Evolutionary conservation across 2,113 vertebrate genomes (phyloP), one percentile per base, ranked within the genome.

Genomic region (Monarcha castaneiventris): DNA sequence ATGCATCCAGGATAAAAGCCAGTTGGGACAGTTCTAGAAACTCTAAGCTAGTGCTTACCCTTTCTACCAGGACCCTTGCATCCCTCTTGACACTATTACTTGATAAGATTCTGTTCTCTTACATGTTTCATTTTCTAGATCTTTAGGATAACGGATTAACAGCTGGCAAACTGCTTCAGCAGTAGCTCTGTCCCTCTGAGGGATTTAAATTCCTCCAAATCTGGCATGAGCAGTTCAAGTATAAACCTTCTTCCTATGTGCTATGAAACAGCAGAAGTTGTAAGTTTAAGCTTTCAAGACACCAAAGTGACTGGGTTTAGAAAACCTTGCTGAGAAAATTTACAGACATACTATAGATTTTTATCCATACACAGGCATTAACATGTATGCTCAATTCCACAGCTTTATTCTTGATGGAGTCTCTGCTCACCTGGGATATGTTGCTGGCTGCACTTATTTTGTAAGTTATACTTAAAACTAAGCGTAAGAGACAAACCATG

Each of bases 361-460:
- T 93, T 93, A 78, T 94, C 93, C 95, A 84, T 79, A 87, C 20
- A 19, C 49, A 84, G 32, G 37, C 75, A 85, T 94, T 97, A 88
- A 87, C 49, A 72, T 5, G 73, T 48, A 71, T 84, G 73, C 95
- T 87, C 46, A 54, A 49, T 87, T 86, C 87, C 84, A 96, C 64
- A 93, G 94, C 63, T 83, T 72, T 68, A 37, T 41, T 84, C 87
- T 93, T 97, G 89, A 74, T 86, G 84, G 90, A 95, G 33, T 59
- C 69, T 96, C 95, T 90, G 73, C 90, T 96, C 90, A 95, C n/a
- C 74, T 92, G 96, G 94, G 72, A 95, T 91, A 78, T 75, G 49
- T 77, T 62, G 80, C 76, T 61, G 84, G 20, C 84, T 52, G 59
- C 49, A 56, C 63, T 27, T 71, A 43, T 85, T 52, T 35, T 29